These are phyloP conservation scores for Galbula dea DNA, from an alignment of 2,113 vertebrate species.

Conservation along the genomic window DNA sequence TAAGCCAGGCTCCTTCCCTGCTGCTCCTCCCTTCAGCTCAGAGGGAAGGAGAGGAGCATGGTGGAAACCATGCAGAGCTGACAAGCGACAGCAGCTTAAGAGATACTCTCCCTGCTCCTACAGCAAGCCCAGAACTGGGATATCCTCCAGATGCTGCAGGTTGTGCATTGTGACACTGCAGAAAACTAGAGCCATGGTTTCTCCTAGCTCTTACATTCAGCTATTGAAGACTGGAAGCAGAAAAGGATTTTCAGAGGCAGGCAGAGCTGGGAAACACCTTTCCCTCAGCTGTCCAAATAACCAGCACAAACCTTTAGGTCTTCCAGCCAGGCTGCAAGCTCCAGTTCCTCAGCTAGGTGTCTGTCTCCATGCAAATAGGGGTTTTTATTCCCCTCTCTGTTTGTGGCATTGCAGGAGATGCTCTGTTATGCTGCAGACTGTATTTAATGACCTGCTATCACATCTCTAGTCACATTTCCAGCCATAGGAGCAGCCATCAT, in stretches of 20 bases:
- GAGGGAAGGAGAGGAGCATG: neutral
- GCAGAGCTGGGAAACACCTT: neutral
- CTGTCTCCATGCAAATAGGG: neutral
- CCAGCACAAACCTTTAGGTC: neutral
- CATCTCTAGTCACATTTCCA: neutral
- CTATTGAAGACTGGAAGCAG: neutral
- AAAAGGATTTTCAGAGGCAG: neutral
- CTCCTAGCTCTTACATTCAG: neutral
- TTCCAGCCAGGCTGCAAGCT: neutral
- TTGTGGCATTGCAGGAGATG: neutral
- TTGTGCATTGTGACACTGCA: neutral
- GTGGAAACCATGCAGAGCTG: neutral
- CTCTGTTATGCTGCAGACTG: neutral
- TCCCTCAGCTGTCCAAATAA: neutral
- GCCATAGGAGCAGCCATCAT: neutral
- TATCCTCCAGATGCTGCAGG: neutral
- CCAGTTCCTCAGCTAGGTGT: neutral
- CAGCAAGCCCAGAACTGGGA: neutral
- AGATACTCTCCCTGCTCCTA: neutral
- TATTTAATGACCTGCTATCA: neutral
- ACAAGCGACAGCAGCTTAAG: neutral
- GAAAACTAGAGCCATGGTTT: accelerated
- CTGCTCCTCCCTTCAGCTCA: neutral
- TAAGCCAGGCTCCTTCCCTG: neutral
- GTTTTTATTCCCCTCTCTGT: neutral